Base-by-base conservation (phyloP, 2,113 vertebrate species). In the Limnothrissa miodon region DNA sequence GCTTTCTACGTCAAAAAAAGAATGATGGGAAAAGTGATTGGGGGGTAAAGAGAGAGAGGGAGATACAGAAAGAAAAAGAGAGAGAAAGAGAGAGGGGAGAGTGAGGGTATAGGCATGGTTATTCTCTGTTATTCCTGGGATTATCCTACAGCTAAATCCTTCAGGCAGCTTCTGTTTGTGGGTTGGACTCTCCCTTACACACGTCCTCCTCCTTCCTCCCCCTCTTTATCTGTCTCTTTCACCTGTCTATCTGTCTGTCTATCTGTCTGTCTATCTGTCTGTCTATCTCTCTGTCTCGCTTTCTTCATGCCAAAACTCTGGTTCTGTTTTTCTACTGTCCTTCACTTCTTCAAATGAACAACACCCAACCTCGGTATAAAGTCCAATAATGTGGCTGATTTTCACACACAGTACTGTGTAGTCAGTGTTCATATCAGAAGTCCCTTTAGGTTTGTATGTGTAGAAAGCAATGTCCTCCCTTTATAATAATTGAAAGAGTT, bases 131-230 rank as follows among this genome's bases (percentile, higher is more conserved):
- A 78, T 85, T 85, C 83, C 10, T 17, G 86, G 84, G 86, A 89
- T 89, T 83, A 86, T 85, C 84, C 7, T 4, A 85, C 78, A 79
- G 59, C 33, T 85, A 86, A 84, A 85, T 81, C 82, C 80, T 42
- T n/a, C 66, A 9, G 85, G 78, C 25, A 45, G 80, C 79, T 84
- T 48, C 45, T 36, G 9, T 88, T 78, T 78, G 78, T n/a, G 74
- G 46, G 66, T 23, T 51, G 48, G 79, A 39, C 56, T 62, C 13
- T 82, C 5, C 80, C 1, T 45, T 23, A 85, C n/a, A 80, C 46
- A 46, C 51, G 19, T 17, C 25, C 4, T 36, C 23, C n/a, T 13
- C n/a, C 25, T 36, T 19, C 10, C 82, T 42, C 9, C 56, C 59
- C 29, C 59, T 15, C 59, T 66, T 25, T 66, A 42, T 25, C n/a